Evolutionary conservation across 2,113 vertebrate species (phyloP).

Genomic region (Micromys minutus): DNA sequence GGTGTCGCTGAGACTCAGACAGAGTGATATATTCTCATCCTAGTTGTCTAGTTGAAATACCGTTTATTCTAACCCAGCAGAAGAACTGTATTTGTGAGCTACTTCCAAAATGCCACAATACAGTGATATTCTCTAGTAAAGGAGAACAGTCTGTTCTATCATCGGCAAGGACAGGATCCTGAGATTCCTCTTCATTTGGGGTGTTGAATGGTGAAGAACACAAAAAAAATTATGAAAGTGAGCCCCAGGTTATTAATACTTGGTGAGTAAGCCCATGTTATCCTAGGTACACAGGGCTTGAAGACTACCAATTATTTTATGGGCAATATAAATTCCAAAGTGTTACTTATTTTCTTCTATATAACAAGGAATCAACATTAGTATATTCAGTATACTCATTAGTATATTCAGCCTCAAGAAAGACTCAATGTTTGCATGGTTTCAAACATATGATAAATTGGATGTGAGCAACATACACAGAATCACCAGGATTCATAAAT

Average conservation of each 20-base stretch:
- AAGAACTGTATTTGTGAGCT: not conserved
- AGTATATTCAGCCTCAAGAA: not conserved
- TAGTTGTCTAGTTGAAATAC: not conserved
- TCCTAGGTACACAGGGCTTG: not conserved
- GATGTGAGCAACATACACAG: conserved; percentile 14
- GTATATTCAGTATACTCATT: no score
- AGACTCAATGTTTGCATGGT: conserved; percentile 12
- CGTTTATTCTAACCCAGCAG: not conserved
- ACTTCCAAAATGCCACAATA: not conserved
- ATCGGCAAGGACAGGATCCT: not conserved
- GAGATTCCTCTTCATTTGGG: not conserved
- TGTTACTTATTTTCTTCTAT: not conserved
- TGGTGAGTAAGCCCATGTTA: not conserved
- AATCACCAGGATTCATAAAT: not conserved
- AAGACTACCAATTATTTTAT: not conserved
- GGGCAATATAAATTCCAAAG: not conserved
- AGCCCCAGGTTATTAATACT: not conserved
- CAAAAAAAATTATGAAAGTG: not conserved
- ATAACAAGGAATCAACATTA: conserved; percentile 38
- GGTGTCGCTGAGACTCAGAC: not conserved
- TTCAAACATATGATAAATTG: conserved; percentile 52
- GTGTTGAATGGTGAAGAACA: not conserved
- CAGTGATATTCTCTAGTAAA: not conserved
- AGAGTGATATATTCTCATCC: not conserved
- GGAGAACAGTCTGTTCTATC: not conserved